phyloP scores from a whole-genome alignment of 2,888 invertebrate genomes.

The Tipula unca region DNA sequence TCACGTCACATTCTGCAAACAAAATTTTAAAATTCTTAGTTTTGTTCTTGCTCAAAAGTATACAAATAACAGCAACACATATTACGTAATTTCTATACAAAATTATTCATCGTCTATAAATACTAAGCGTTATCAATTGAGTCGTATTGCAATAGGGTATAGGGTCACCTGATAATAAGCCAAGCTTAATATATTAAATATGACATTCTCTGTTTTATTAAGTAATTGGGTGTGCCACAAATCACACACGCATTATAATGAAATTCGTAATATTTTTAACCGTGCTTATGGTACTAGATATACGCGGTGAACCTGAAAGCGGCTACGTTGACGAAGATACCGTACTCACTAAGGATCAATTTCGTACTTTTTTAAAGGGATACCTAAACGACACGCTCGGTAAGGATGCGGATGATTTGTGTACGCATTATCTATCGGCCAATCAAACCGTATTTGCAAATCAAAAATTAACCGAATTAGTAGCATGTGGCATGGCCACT shows the following conservation, averaged over 20 bases:
- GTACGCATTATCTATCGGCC: background rate
- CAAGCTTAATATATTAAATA: background rate
- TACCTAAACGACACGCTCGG: background rate
- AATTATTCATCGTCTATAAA: no score
- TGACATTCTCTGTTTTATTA: background rate
- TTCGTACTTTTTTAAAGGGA: background rate
- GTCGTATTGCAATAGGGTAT: no score
- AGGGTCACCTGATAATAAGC: background rate
- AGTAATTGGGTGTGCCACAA: background rate
- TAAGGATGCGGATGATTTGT: background rate
- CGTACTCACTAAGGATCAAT: background rate
- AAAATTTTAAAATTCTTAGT: no score
- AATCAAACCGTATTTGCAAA: background rate
- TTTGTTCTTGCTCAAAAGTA: no score
- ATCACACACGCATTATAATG: background rate
- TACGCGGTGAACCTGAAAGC: background rate
- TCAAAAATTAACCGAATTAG: background rate
- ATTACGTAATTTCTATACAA: no score
- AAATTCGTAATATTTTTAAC: background rate
- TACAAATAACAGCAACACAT: no score
- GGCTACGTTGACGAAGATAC: background rate
- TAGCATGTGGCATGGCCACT: background rate
- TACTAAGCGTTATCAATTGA: no score
- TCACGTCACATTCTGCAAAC: no score
- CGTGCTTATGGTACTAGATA: background rate